Evolutionary conservation across 2,113 vertebrate species (phyloP), one percentile per base, ranked within the genome.

Genomic region (Empidonax alnorum): DNA sequence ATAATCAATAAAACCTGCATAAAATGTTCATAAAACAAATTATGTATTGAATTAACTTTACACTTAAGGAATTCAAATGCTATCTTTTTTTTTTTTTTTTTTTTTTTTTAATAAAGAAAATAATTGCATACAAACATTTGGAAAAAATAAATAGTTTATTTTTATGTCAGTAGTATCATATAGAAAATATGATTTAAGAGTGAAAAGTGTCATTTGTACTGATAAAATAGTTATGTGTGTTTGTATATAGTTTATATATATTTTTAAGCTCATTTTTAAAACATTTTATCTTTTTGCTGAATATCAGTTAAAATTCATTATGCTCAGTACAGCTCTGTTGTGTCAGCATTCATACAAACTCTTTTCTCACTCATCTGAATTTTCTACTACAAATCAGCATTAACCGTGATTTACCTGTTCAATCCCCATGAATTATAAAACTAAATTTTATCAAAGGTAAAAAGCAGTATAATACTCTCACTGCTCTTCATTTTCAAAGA

Each of bases 31-130:
- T 4, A 46, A 85, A 92, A 46, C 0, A 10, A 42, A 10, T 53
- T 73, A 27, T 35, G 2, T 33, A 44, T 73, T 93, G 30, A 73
- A 69, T 7, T 65, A 46, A 14, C 37, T 68, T 67, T 65, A 33
- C 3, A 7, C 74, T 77, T 42, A 39, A 79, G 79, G 7, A 53
- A 41, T 12, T 56, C 7, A 10, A 3, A 50, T 84, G 12, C 41
- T 1, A n/a, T n/a, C n/a, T 81, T 0, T 24, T 24, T 35, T 56
- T 55, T 39, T n/a, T 58, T 53, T 1, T 81, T 0, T 24, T 24
- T 35, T 56, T 55, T 39, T n/a, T 58, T 53, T 89, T 21, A 0
- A 15, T 50, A 77, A 71, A 73, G 1, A 74, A 82, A 56, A 28
- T n/a, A 68, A 30, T 13, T 37, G 3, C n/a, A 3, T 31, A 69